A percentile compares a stretch with the other conserved stretches of the same genome.
Evolutionary conservation across 92 coral and sea anemone species (phyloP).

Genomic region (Palythoa grandiflora): DNA sequence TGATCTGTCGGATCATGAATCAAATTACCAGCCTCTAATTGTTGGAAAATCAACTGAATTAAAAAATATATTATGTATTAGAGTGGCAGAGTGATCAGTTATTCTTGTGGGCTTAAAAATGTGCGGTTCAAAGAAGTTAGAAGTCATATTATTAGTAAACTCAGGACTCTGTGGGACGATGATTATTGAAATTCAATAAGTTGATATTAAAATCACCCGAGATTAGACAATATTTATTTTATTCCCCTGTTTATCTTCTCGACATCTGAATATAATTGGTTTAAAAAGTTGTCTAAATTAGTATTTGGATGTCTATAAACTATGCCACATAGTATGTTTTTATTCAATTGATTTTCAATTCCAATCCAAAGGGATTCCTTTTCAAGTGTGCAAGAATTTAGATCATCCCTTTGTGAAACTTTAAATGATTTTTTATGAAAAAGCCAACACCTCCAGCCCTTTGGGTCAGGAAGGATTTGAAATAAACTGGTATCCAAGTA

Average conservation of each 20-base stretch:
- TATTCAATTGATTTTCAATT: not conserved
- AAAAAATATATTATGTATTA: conserved; percentile 52
- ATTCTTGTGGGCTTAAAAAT: conserved; percentile 55
- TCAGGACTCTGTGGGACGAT: conserved; percentile 37
- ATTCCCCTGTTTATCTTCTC: not conserved
- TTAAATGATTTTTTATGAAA: conserved; percentile 2
- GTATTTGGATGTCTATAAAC: conserved; percentile 5
- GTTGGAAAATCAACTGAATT: conserved; percentile 51
- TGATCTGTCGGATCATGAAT: conserved; percentile 53
- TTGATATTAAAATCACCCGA: conserved; percentile 49
- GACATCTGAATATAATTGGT: not conserved
- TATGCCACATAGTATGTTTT: not conserved
- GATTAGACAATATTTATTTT: conserved; percentile 34
- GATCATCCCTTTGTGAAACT: not conserved
- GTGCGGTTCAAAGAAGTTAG: conserved; percentile 49
- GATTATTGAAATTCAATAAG: conserved; percentile 10
- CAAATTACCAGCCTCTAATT: conserved; percentile 49
- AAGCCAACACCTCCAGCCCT: not conserved
- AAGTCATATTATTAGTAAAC: conserved; percentile 5
- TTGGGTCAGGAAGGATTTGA: not conserved
- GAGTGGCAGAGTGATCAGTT: conserved; percentile 45
- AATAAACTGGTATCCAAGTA: conserved; percentile 3
- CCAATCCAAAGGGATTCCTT: not conserved
- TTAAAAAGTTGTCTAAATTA: not conserved
- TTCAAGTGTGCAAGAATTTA: not conserved